Percentiles rank a stretch among this genome's conserved stretches.
Conservation (phyloP, 37 sponge, comb jelly and placozoan species). For the Ephydatia muelleri region DNA sequence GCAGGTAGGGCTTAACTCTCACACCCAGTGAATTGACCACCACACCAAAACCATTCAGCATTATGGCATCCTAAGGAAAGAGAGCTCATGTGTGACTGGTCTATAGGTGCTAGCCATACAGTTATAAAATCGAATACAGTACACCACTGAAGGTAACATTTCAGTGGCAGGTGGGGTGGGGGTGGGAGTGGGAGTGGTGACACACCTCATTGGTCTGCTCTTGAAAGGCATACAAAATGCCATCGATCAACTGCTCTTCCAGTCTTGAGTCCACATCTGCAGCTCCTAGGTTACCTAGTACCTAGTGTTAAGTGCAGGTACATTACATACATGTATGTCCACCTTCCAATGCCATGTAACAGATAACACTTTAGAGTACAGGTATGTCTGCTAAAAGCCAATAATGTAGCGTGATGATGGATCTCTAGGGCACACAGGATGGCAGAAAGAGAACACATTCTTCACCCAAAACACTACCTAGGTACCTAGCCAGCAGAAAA, state of each 20-base stretch:
- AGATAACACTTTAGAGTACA: too few species aligned
- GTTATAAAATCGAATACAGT: neutral
- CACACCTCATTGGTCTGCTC: constrained; percentile 84
- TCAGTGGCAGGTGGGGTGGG: too few species aligned
- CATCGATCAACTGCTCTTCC: constrained; percentile 99
- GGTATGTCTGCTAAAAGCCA: too few species aligned
- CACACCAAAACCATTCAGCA: constrained; percentile 97
- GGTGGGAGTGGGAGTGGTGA: neutral
- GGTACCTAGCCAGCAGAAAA: too few species aligned
- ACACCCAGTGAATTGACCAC: constrained; percentile 94
- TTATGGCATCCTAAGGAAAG: constrained; percentile 84
- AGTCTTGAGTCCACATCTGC: constrained; percentile 92
- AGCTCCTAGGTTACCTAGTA: constrained; percentile 90
- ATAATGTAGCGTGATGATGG: too few species aligned
- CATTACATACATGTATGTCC: neutral
- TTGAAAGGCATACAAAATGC: constrained; percentile 94
- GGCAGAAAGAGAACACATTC: too few species aligned
- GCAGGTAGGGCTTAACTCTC: constrained; percentile 95
- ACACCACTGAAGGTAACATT: too few species aligned
- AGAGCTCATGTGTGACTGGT: neutral
- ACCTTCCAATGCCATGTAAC: too few species aligned
- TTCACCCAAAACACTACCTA: too few species aligned
- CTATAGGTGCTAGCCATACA: too few species aligned
- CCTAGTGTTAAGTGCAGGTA: constrained; percentile 41
- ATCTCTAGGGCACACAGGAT: too few species aligned